Evolutionary conservation across 2,113 vertebrate genomes (phyloP).

Genomic region (Martes martes): DNA sequence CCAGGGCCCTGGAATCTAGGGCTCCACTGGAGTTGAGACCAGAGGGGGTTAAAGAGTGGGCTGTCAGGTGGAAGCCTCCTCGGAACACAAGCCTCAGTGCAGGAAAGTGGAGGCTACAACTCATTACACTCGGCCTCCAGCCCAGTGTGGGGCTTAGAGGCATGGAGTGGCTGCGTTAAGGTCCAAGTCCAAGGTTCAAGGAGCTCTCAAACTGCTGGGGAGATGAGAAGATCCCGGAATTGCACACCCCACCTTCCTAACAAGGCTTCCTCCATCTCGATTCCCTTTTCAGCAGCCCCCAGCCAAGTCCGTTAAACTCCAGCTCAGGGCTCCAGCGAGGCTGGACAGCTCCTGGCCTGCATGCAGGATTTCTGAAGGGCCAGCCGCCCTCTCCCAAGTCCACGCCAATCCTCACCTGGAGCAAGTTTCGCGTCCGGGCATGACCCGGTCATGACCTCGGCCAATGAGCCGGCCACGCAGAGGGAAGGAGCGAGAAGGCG

Average conservation of each 20-base stretch:
- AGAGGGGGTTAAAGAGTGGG: background rate
- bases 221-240: background rate
- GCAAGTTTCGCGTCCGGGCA: background rate
- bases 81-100: background rate
- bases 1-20: background rate
- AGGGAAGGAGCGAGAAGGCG: background rate
- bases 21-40: background rate
- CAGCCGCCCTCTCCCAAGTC: background rate
- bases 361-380: background rate
- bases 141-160: background rate
- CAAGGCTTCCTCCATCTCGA: background rate
- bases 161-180: background rate
- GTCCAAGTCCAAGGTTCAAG: background rate
- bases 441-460: background rate
- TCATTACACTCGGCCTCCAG: background rate
- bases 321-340: background rate
- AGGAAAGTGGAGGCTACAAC: background rate
- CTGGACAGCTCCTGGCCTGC: conserved; percentile 64
- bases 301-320: background rate
- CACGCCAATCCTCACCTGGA: background rate
- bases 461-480: background rate
- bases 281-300: background rate
- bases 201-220: background rate
- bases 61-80: background rate
- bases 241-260: background rate